A percentile compares a stretch with the other conserved stretches of the same genome.
These are phyloP conservation scores for Drosophila orena DNA, from an alignment of 1,140 invertebrate genomes.

Conservation along the genomic window DNA sequence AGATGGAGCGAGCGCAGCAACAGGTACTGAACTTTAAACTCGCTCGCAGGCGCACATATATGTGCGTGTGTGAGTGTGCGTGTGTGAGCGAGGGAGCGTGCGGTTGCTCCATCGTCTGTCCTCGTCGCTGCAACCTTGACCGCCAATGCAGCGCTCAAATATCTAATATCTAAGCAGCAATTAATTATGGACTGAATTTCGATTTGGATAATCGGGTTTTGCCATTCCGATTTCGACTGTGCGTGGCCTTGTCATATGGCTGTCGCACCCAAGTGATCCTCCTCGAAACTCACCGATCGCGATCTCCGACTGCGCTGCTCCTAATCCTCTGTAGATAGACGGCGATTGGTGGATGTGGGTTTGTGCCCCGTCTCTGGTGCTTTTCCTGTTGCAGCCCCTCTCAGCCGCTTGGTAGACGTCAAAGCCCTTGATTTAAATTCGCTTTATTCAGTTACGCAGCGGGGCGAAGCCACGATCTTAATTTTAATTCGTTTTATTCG, in stretches of 20 bases:
- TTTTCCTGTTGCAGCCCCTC: background rate
- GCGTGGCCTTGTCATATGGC: too few relatives aligned
- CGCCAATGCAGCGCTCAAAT: constrained; percentile 46
- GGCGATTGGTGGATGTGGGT: too few relatives aligned
- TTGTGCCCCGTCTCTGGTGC: too few relatives aligned
- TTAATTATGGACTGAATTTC: constrained; percentile 35
- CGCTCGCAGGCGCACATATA: constrained; percentile 4
- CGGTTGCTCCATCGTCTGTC: constrained; percentile 34
- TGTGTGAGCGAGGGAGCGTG: background rate
- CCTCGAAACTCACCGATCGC: constrained; percentile 16
- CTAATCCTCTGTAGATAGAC: too few relatives aligned
- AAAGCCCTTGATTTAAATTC: too few relatives aligned
- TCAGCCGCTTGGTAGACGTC: too few relatives aligned
- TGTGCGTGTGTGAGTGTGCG: constrained; percentile 1
- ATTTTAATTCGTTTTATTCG: background rate
- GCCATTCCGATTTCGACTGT: background rate
- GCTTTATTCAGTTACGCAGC: background rate
- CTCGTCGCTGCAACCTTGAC: constrained; percentile 72
- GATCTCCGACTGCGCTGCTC: too few relatives aligned
- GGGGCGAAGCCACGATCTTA: background rate
- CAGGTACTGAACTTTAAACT: constrained; percentile 77
- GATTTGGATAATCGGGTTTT: constrained; percentile 22
- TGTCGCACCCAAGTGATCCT: too few relatives aligned
- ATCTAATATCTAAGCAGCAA: constrained; percentile 25
- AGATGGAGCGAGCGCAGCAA: constrained; percentile 43